Base-by-base conservation (phyloP, 2,888 invertebrate genomes). In the Diarsia mendica region DNA sequence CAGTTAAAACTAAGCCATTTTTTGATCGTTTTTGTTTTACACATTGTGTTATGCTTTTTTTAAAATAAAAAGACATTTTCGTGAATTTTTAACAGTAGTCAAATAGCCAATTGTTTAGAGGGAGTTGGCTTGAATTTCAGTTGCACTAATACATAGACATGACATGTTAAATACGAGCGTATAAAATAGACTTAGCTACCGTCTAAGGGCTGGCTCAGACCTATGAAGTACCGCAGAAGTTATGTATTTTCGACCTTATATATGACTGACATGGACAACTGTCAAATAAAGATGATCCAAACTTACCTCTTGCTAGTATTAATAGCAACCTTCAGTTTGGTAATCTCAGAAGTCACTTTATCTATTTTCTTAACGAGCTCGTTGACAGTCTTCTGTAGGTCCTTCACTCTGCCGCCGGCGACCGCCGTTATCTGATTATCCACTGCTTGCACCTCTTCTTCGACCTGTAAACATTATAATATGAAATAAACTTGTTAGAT, bases 361-460 rank as follows among this genome's bases (percentile, higher is more conserved):
- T 98, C 98, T 6, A 98, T 97, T 80, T 97, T 97, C 85, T 97
- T 97, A 0, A 95, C 96, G 0, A 98, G 92, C 8, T 97, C 98
- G 61, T 98, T 97, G 1, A 99, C 97, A 67, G 96, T 97, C 71
- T 97, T 98, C 90, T 98, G 98, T 8, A 98, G 97, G 0, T 97
- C 97, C 73, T 97, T 97, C 13, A 98, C 97, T 82, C 97, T 97
- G 1, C 97, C 97, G 0, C 97, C 97, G 0, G 98, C 97, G n/a
- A 98, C 96, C 0, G 97, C 97, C 0, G 97, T 96, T 82, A 98
- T 98, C 90, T 98, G 96, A 0, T 94, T 95, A 70, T 97, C 97
- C 0, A 98, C 96, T 18, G 94, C 95, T 13, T 97, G 96, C 0
- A 98, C 98, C 90, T 98, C 95, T 20, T 93, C 95, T 84, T 98